A percentile compares a stretch with the other conserved stretches of the same genome.
These are phyloP conservation scores for Acinonyx jubatus DNA, from an alignment of 2,113 vertebrate species.

Conservation along the genomic window DNA sequence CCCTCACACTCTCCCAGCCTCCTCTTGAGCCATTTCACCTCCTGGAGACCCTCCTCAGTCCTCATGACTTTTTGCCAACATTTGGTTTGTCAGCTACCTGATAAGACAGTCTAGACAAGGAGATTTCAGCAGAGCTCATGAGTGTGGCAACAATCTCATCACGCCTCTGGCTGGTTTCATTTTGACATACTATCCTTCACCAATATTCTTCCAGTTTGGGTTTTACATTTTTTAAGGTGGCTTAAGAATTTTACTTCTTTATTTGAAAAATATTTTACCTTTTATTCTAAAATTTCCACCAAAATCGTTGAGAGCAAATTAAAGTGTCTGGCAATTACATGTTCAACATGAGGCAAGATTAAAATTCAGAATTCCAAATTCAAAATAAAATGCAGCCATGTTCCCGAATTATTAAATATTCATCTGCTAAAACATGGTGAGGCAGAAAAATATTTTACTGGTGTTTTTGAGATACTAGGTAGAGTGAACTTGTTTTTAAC, in stretches of 20 bases:
- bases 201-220: background rate
- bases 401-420: background rate
- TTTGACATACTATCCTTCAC: background rate
- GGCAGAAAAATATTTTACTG: background rate
- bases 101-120: too few species aligned
- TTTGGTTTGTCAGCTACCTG: accelerated
- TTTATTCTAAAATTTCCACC: too few species aligned
- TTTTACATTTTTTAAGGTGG: background rate
- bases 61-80: background rate
- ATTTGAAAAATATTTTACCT: background rate
- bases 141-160: too few species aligned
- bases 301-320: background rate
- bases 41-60: background rate
- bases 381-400: background rate
- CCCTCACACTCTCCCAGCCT: too few species aligned
- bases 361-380: background rate
- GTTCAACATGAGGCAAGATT: background rate
- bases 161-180: background rate
- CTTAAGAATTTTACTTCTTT: background rate
- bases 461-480: background rate
- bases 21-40: background rate
- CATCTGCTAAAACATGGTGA: background rate
- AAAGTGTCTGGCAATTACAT: background rate
- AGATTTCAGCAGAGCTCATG: background rate
- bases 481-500: background rate